Base-by-base conservation (phyloP, 2,113 vertebrate species). In the Trinectes maculatus region DNA sequence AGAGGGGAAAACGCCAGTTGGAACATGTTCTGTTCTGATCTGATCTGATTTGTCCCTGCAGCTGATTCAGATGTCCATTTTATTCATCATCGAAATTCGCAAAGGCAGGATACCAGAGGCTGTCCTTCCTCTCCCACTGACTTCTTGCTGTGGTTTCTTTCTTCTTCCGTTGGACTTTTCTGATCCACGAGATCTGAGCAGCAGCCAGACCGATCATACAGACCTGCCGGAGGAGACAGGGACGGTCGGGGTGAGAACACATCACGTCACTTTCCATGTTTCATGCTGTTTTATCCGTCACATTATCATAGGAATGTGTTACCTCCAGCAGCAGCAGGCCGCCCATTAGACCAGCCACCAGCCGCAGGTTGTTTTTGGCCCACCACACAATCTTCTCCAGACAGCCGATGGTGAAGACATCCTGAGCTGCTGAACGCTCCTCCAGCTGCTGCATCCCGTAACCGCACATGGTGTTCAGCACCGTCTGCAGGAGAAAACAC, bases 381-480 rank as follows among this genome's bases (percentile, higher is more conserved):
- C 89, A 91, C 24, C 15, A 18, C 12, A 78, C 4, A 26, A 87
- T 89, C 36, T 77, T 74, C 56, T 89, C 70, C 56, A 89, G 40
- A 16, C 89, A 91, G 42, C 89, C 89, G 0, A 18, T 8, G 6
- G 68, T 85, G 73, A 69, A 87, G 40, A 91, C 5, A 36, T 55
- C 6, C 6, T 24, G 13, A 8, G 0, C 0, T 1, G 80, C 86
- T 1, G 1, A 15, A 3, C 0, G 0, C 13, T 43, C 8, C 6
- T 71, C 42, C 36, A 29, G 4, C 55, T 12, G 36, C 82, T 89
- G 89, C 67, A 72, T 57, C 22, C 82, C 85, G 2, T 87, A 89
- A 16, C 89, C 89, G 25, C 89, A 91, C 89, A 91, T 91, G 72
- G 89, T 89, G 86, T 91, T 89, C 40, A 85, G 54, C 53, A 91